Conservation (phyloP, 2,888 invertebrate species). For the Dyspetes luteomarginatus region DNA sequence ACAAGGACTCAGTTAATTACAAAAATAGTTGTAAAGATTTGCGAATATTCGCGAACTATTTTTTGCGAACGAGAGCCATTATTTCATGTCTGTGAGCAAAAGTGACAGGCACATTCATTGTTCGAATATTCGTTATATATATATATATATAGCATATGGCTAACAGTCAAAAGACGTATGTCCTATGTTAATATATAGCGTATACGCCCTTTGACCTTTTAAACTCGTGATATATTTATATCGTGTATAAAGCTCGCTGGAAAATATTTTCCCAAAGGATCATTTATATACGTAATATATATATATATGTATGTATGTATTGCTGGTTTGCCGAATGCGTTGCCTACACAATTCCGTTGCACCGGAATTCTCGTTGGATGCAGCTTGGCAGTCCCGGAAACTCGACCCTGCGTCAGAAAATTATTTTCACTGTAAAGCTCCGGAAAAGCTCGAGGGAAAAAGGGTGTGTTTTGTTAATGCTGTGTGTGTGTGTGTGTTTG, state of each 20-base stretch:
- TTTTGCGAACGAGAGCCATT: slow-evolving; percentile 12
- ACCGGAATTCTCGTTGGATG: slow-evolving; percentile 20
- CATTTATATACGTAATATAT: background rate
- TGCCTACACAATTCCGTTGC: slow-evolving; percentile 20
- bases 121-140: slow-evolving; percentile 7
- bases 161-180: no score
- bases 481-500: no score
- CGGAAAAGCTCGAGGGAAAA: slow-evolving; percentile 7
- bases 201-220: no score
- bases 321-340: background rate
- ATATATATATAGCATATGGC: background rate
- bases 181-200: no score
- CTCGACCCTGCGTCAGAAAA: slow-evolving; percentile 35
- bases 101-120: slow-evolving; percentile 37
- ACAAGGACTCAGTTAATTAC: no score
- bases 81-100: slow-evolving; percentile 16
- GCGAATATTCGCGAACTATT: background rate
- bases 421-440: slow-evolving; percentile 29
- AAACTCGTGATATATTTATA: no score
- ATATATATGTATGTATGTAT: slow-evolving; percentile 12
- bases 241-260: background rate
- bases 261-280: slow-evolving; percentile 28
- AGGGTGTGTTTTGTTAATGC: slow-evolving; percentile 1
- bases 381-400: slow-evolving; percentile 13
- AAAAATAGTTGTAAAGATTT: background rate